Evolutionary conservation across 1,140 invertebrate genomes (phyloP), one percentile per base, ranked within the genome.

Genomic region (Ladona fulva): DNA sequence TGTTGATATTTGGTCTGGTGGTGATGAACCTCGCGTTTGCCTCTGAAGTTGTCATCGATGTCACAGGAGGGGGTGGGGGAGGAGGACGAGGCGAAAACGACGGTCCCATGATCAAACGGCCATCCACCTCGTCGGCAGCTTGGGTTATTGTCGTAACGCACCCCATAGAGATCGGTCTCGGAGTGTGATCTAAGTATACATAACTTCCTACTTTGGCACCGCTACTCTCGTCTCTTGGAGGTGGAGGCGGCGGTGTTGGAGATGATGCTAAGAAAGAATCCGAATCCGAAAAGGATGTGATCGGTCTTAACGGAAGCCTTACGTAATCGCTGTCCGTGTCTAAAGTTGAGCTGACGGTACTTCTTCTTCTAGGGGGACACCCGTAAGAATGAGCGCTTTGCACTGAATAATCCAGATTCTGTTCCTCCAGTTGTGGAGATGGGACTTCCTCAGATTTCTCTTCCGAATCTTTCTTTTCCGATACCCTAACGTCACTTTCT

Each of bases 271-370:
- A 8, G 81, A 78, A 16, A 80, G 75, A 24, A 83, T 81, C 19
- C 80, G 81, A 0, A 82, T 81, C 0, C 82, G 78, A 0, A 81
- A 78, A 22, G 25, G 78, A 75, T 59, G 82, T 86, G 83, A 80
- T 78, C 7, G 82, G 82, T 24, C 91, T 90, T 12, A 92, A 89
- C 12, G 93, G 92, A 82, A 95, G 86, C 24, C 93, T 93, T 0
- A 95, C 94, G 82, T 96, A 96, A 83, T 96, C 94, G 19, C 93
- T 94, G 81, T 95, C 93, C 0, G 94, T 95, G 82, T 95, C 93
- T 82, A 95, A 89, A 0, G 92, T 94, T 74, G 91, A 90, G 81
- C 93, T 93, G 25, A 95, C 92, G 0, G 92, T 94, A 24, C 24
- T 25, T 80, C 94, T 92, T 42, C 90, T 87, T 59, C 90, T 91